Percentiles rank a stretch among this genome's conserved stretches.
phyloP scores from a whole-genome alignment of 1,140 invertebrate species.

The Chironomus tepperi region DNA sequence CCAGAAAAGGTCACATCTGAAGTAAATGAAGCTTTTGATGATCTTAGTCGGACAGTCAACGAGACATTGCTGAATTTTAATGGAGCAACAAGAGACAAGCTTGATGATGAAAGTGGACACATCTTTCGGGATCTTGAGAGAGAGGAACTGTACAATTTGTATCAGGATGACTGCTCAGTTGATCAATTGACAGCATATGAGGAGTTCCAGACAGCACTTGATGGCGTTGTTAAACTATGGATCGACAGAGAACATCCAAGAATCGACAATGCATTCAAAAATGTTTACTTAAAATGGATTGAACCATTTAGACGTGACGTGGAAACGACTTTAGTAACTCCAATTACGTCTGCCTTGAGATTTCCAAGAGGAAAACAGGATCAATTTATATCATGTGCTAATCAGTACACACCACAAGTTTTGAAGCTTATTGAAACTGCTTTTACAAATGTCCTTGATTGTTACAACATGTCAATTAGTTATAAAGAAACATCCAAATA shows the following conservation, averaged over 20 bases:
- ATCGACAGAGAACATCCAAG: neutral
- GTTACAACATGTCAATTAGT: neutral
- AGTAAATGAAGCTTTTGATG: neutral
- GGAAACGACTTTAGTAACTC: neutral
- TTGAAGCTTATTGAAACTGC: neutral
- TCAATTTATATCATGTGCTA: neutral
- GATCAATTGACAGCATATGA: neutral
- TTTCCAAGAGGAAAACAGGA: neutral
- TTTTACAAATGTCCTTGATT: neutral
- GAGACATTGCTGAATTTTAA: neutral
- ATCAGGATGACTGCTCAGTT: neutral
- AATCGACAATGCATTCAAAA: neutral
- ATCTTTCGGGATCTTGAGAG: neutral
- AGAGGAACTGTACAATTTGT: neutral
- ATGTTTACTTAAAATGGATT: neutral
- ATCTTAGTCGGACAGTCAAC: neutral
- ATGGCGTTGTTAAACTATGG: neutral
- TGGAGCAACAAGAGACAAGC: neutral
- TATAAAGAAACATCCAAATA: neutral
- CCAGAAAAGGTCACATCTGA: neutral
- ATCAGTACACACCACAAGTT: neutral
- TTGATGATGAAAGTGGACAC: neutral
- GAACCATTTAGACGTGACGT: neutral
- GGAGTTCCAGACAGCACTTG: neutral
- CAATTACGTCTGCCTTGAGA: neutral